Evolutionary conservation across 2,888 invertebrate species (phyloP).

Genomic region (Allygus modestus): DNA sequence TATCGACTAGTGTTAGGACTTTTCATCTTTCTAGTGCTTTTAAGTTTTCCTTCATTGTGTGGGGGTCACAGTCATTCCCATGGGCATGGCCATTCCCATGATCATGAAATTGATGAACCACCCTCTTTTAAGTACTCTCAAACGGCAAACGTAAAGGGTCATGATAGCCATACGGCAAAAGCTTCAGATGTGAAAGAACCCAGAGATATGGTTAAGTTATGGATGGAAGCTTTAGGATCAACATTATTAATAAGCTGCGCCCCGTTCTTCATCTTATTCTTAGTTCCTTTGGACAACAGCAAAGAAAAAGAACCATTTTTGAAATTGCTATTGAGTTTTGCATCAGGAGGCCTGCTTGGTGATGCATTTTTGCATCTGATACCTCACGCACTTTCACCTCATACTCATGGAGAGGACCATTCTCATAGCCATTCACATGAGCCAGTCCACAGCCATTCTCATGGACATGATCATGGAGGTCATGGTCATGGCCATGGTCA

Average conservation of each 20-base stretch:
- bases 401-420: conserved; percentile 73
- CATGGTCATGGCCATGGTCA: conserved; percentile 78
- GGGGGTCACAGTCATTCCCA: conserved; percentile 71
- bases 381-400: conserved; percentile 91
- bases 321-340: conserved; percentile 94
- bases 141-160: conserved; percentile 79
- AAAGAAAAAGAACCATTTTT: conserved; percentile 90
- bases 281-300: conserved; percentile 94
- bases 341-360: conserved; percentile 96
- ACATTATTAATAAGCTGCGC: conserved; percentile 96
- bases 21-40: conserved; percentile 71
- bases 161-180: conserved; percentile 67
- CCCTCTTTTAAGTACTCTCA: conserved; percentile 91
- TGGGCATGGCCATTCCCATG: conserved; percentile 75
- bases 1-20: conserved; percentile 60
- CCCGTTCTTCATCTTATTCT: conserved; percentile 94
- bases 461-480: conserved; percentile 74
- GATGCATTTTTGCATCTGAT: conserved; percentile 99
- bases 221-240: conserved; percentile 91
- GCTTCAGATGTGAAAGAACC: conserved; percentile 62
- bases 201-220: conserved; percentile 74
- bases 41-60: conserved; percentile 73
- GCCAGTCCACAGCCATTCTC: conserved; percentile 78
- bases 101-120: conserved; percentile 79
- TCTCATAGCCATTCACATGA: conserved; percentile 75